Conservation (phyloP, 2,888 invertebrate species). For the Chaetogeoica ovagalla region DNA sequence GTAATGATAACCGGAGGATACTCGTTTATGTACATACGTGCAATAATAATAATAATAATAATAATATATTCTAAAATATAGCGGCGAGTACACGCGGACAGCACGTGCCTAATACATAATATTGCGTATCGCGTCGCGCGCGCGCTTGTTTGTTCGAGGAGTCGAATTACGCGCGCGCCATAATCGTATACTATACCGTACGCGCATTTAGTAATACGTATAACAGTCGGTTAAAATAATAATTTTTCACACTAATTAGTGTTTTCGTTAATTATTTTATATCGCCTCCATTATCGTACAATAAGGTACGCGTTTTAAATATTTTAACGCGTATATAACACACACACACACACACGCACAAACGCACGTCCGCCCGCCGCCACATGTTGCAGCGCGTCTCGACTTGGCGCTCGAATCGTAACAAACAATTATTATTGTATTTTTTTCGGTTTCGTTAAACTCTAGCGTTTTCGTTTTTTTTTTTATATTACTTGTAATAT, state of each 20-base stretch:
- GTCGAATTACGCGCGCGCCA: constrained; percentile 13
- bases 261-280: background rate
- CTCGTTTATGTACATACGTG: background rate
- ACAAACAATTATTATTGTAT: too few species aligned
- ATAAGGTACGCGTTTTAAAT: background rate
- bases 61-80: background rate
- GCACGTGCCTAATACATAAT: constrained; percentile 22
- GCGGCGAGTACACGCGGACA: background rate
- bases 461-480: too few species aligned
- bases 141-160: constrained; percentile 19
- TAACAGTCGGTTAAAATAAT: background rate
- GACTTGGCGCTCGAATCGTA: too few species aligned
- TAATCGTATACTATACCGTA: background rate
- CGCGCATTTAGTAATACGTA: background rate
- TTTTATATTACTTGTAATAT: too few species aligned
- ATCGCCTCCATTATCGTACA: too few species aligned
- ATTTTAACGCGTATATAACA: background rate
- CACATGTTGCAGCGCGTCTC: too few species aligned
- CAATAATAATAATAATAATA: background rate
- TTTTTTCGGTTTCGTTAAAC: too few species aligned
- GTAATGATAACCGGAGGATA: background rate
- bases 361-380: too few species aligned
- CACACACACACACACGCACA: too few species aligned
- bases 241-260: constrained; percentile 11
- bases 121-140: background rate